These are phyloP conservation scores for Neodiprion fabricii DNA, from an alignment of 1,140 invertebrate genomes.

Conservation along the genomic window DNA sequence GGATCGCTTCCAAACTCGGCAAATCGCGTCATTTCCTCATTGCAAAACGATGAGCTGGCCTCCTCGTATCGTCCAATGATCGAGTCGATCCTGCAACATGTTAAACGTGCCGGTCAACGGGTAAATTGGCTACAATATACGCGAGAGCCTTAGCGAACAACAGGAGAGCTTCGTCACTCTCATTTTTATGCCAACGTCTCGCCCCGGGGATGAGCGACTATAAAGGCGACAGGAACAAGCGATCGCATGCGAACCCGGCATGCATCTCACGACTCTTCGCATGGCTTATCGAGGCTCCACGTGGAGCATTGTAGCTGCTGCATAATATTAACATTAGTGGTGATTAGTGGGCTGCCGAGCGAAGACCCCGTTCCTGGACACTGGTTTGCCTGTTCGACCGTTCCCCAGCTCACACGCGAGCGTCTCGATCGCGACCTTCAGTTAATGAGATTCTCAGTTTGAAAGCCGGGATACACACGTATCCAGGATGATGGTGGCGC, in stretches of 20 bases:
- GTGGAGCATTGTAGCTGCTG: conserved; percentile 54
- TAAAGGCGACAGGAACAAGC: conserved; percentile 28
- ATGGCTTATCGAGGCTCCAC: conserved; percentile 51
- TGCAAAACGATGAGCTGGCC: no score
- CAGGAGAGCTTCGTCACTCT: no score
- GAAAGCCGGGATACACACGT: neutral
- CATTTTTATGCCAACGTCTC: neutral
- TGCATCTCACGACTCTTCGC: conserved; percentile 41
- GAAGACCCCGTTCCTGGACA: conserved; percentile 35
- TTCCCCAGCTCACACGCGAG: conserved; percentile 38
- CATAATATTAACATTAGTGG: conserved; percentile 60
- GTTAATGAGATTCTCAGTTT: conserved; percentile 41
- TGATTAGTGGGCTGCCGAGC: conserved; percentile 54
- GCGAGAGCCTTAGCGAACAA: no score
- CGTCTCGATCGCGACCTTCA: conserved; percentile 37
- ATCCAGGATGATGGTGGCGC: no score
- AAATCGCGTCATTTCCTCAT: no score
- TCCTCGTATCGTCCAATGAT: no score
- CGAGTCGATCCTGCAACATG: no score
- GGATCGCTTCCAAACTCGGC: no score
- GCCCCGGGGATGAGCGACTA: conserved; percentile 6
- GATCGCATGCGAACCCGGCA: conserved; percentile 51
- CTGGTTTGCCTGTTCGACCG: conserved; percentile 34
- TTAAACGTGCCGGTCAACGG: no score
- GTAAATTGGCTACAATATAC: no score